Percentiles rank a stretch among this genome's conserved stretches.
Conservation (phyloP, 2,888 invertebrate genomes). For the Diploptera punctata region DNA sequence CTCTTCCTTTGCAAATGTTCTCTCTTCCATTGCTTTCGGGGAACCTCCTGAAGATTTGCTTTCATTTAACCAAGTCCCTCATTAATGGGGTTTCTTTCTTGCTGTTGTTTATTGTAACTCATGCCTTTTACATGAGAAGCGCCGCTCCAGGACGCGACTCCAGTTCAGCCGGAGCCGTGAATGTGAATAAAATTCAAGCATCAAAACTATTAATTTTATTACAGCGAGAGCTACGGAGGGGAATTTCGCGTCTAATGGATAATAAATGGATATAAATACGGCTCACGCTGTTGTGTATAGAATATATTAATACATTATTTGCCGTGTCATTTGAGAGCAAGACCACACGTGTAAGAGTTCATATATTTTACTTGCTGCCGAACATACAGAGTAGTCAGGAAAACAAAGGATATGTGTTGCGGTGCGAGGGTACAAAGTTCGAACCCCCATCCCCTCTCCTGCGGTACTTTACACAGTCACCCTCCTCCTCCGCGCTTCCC, state of each 20-base stretch:
- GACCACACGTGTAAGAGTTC: constrained; percentile 40
- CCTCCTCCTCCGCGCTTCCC: background rate
- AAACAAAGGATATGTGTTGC: constrained; percentile 31
- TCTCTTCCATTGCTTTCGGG: background rate
- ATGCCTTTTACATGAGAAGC: constrained; percentile 38
- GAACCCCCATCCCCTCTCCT: constrained; percentile 9
- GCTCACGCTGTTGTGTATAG: constrained; percentile 33
- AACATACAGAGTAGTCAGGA: background rate
- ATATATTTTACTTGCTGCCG: constrained; percentile 4
- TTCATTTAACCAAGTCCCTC: constrained; percentile 39
- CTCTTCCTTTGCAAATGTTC: constrained; percentile 23
- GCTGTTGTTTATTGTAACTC: constrained; percentile 37
- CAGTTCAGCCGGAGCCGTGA: constrained; percentile 1
- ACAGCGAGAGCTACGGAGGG: background rate
- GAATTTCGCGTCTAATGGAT: constrained; percentile 39
- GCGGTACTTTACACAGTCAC: background rate
- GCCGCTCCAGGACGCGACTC: background rate
- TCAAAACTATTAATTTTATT: constrained; percentile 35
- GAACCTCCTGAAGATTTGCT: constrained; percentile 26
- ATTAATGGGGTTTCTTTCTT: constrained; percentile 25
- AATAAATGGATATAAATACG: constrained; percentile 43
- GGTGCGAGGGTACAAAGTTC: constrained; percentile 29
- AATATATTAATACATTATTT: constrained; percentile 45
- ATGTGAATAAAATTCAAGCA: constrained; percentile 30
- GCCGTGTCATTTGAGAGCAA: constrained; percentile 28